Conservation (phyloP, 2,113 vertebrate species). For the Halcyon malimbica region DNA sequence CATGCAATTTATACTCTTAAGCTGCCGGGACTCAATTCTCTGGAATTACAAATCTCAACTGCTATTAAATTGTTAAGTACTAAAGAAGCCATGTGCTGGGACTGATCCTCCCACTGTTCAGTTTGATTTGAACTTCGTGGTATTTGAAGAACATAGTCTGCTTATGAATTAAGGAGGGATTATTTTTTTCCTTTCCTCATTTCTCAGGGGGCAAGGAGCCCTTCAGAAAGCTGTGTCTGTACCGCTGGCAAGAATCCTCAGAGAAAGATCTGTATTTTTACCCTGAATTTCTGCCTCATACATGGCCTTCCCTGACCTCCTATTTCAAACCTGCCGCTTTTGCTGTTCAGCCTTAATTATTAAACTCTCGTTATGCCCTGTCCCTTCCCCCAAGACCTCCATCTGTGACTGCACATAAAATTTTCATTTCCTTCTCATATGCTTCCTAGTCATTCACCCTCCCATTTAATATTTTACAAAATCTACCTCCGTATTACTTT, state of each 20-base stretch:
- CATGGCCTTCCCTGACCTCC: accelerated
- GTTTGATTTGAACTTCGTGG: not conserved
- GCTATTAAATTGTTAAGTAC: not conserved
- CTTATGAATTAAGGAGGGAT: not conserved
- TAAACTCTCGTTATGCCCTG: not conserved
- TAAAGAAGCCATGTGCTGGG: not conserved
- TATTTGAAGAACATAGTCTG: not conserved
- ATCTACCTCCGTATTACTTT: not conserved
- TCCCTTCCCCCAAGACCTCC: not conserved
- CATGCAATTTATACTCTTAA: not conserved
- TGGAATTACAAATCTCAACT: not conserved
- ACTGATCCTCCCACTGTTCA: not conserved
- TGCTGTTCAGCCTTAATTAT: not conserved
- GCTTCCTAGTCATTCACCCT: not conserved
- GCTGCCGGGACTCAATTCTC: not conserved
- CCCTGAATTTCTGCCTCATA: not conserved
- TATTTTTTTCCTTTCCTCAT: not conserved
- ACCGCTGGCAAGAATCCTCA: not conserved
- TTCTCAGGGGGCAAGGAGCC: not conserved
- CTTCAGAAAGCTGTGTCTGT: not conserved
- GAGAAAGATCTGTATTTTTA: not conserved
- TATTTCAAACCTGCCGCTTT: not conserved
- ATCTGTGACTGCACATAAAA: not conserved
- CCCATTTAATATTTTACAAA: accelerated
- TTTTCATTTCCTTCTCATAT: not conserved